These are phyloP conservation scores for Polyommatus iphigenia DNA, from an alignment of 2,888 invertebrate species.

Conservation along the genomic window DNA sequence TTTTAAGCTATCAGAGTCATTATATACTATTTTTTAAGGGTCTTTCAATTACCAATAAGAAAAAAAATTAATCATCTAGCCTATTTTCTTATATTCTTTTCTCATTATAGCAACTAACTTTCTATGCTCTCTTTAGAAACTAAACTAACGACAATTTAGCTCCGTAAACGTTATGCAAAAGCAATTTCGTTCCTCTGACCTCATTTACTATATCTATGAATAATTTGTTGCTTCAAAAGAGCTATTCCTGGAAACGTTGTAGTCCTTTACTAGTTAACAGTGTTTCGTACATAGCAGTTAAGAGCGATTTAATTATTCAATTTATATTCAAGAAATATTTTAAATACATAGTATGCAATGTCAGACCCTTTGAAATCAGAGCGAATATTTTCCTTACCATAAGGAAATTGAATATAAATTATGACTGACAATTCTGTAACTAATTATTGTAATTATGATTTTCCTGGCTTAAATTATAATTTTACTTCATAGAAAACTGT, in stretches of 20 bases:
- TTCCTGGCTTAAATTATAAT: neutral
- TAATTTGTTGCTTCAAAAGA: conserved; percentile 63
- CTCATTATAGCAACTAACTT: neutral
- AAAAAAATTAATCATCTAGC: too few species aligned
- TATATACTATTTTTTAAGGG: too few species aligned
- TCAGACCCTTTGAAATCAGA: neutral
- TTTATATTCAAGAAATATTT: neutral
- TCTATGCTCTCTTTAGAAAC: neutral
- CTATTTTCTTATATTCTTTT: too few species aligned
- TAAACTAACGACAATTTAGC: too few species aligned
- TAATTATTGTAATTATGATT: neutral
- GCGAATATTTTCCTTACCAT: neutral
- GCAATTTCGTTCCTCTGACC: too few species aligned
- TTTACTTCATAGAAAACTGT: neutral
- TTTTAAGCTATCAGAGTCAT: too few species aligned
- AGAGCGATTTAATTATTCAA: neutral
- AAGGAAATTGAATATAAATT: neutral
- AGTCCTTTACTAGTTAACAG: neutral
- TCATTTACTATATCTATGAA: conserved; percentile 57
- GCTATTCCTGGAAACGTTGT: conserved; percentile 51
- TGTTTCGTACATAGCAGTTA: neutral
- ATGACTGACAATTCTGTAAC: neutral
- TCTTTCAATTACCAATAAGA: too few species aligned
- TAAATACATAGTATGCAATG: neutral
- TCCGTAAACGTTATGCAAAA: too few species aligned